phyloP scores from a whole-genome alignment of 2,113 vertebrate species.

The Campylorhamphus procurvoides region DNA sequence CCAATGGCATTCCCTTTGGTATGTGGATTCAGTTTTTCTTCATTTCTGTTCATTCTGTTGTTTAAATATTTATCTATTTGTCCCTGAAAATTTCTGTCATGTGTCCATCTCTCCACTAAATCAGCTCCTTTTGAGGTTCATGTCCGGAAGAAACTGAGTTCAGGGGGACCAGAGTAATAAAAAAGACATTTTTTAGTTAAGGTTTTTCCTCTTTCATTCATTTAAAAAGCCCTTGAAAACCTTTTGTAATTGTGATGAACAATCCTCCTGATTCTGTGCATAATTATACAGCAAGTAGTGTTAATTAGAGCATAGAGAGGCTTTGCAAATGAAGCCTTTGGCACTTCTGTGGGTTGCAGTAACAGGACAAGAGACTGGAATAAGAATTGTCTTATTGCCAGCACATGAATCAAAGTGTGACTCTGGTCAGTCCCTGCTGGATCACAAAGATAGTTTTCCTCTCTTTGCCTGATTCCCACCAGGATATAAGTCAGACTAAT shows the following conservation, averaged over 20 bases:
- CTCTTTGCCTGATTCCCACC: background rate
- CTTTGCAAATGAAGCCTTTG: background rate
- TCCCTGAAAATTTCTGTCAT: background rate
- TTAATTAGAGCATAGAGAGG: background rate
- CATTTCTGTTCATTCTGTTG: background rate
- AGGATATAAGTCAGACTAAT: accelerated
- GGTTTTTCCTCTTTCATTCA: background rate
- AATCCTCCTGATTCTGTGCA: background rate
- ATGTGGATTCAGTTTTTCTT: background rate
- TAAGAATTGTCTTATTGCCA: background rate
- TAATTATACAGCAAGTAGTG: background rate
- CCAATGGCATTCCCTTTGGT: background rate
- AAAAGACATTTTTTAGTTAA: background rate
- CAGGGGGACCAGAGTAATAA: background rate
- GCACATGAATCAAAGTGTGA: background rate
- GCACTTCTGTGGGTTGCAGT: background rate
- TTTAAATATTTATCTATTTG: background rate
- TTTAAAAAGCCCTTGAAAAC: background rate
- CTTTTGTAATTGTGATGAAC: background rate
- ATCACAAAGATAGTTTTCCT: background rate
- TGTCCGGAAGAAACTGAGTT: background rate
- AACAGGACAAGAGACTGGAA: background rate
- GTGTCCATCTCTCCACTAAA: background rate
- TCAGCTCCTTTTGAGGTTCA: background rate
- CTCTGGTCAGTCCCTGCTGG: background rate